Base-by-base conservation (phyloP, 2,888 invertebrate genomes). In the Dryadula phaetusa region DNA sequence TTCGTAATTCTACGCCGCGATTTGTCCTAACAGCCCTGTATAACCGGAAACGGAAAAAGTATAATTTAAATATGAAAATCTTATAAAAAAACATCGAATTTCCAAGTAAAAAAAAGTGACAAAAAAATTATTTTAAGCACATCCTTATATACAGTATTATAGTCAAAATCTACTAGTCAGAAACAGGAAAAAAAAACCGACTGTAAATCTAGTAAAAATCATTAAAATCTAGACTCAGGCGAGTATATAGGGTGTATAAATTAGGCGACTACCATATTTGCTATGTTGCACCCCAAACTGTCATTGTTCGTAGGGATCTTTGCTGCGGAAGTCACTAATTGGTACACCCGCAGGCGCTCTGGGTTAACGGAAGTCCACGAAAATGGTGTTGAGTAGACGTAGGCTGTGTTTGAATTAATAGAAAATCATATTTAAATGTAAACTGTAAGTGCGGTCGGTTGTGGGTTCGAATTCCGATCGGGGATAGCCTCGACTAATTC, bases 281-380 rank as follows among this genome's bases (percentile, higher is more conserved):
- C 37, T 62, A 67, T 67, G 67, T 67, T 63, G 25, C 63, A 32
- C 46, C 63, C 66, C 63, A 56, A 69, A 69, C 60, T 58, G 62
- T 62, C 47, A 69, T 66, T 70, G 67, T 67, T 18, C 81, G 84
- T 82, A 83, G 84, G 71, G 78, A 69, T 58, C 74, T 70, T 64
- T 69, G 63, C 66, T 74, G 66, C 84, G 88, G 88, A 88, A 67
- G 70, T 72, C 82, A 69, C 88, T 89, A 89, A 89, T 89, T 89
- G 89, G 88, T 88, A 85, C 81, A 79, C 82, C 89, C 87, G 79
- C 79, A 60, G 84, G 88, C 84, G 70, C 69, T 78, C 70, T 71
- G 71, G 79, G 79, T 82, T 77, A 79, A 73, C 86, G 86, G 86
- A 85, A 79, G 82, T 76, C 25, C 60, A 14, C 16, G 28, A 44